These are phyloP conservation scores for Morone chrysops DNA, from an alignment of 2,113 vertebrate genomes.

Conservation along the genomic window DNA sequence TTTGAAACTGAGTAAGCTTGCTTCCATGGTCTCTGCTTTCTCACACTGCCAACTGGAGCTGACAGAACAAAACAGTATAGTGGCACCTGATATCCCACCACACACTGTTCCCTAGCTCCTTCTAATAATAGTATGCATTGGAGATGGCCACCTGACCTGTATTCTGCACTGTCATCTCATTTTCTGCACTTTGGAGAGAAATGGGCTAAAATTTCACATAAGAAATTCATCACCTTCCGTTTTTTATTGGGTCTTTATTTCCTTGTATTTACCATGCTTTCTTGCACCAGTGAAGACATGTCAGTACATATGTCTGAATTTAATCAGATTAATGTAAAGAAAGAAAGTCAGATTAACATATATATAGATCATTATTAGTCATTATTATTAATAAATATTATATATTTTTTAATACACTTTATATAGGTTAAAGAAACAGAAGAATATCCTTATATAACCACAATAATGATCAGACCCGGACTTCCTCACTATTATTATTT, in stretches of 20 bases:
- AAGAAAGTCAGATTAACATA: too few relatives aligned
- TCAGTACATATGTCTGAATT: neutral
- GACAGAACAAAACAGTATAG: slow-evolving; percentile 47
- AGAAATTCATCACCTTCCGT: neutral
- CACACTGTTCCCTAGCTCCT: slow-evolving; percentile 3
- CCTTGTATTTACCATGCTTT: neutral
- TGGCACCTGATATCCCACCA: slow-evolving; percentile 40
- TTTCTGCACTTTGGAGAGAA: neutral
- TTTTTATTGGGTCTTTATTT: neutral
- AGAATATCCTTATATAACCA: neutral
- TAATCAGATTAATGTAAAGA: neutral
- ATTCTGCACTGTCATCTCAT: slow-evolving; percentile 8
- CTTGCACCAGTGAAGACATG: neutral
- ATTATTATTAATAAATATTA: too few relatives aligned
- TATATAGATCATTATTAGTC: too few relatives aligned
- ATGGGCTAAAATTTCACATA: neutral
- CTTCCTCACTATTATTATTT: neutral
- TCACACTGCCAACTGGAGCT: slow-evolving; percentile 31
- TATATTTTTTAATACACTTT: too few relatives aligned
- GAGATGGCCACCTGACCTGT: slow-evolving; percentile 33
- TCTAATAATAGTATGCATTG: slow-evolving; percentile 26
- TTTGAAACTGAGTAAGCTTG: slow-evolving; percentile 37
- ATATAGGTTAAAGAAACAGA: neutral
- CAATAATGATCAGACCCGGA: neutral
- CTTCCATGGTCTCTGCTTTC: slow-evolving; percentile 22